Conservation (phyloP, 2,113 vertebrate species). For the Oenanthe oenanthe region DNA sequence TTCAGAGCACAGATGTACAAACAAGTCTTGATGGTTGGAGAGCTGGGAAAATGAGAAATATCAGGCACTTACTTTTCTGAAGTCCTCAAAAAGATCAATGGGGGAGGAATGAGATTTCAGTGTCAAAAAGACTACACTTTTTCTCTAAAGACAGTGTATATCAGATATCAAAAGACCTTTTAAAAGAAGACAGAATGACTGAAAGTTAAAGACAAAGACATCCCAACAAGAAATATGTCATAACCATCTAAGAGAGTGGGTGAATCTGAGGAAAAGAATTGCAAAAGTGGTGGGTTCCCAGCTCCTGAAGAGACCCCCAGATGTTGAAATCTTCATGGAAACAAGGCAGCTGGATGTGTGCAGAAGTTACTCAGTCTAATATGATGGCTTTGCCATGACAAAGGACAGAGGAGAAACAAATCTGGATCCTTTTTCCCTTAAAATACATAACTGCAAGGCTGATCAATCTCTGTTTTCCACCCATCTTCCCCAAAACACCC, state of each 20-base stretch:
- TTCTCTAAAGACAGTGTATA: neutral
- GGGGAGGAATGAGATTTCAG: neutral
- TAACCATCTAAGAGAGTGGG: neutral
- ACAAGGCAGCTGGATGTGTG: accelerated
- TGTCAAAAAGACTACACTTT: neutral
- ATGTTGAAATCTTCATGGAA: neutral
- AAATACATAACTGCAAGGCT: neutral
- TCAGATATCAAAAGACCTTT: constrained; percentile 17
- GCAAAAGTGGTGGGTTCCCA: neutral
- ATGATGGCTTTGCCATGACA: neutral
- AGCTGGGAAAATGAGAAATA: neutral
- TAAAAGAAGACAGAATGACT: neutral
- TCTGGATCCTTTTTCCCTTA: neutral
- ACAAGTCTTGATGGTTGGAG: neutral
- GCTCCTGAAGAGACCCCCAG: neutral
- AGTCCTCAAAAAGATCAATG: neutral
- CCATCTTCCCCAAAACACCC: neutral
- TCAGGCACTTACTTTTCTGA: neutral
- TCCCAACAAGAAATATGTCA: neutral
- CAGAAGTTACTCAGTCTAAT: neutral
- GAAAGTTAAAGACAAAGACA: neutral
- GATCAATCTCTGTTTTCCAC: neutral
- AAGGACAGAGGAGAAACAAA: neutral
- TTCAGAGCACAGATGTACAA: neutral
- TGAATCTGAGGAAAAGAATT: neutral